Evolutionary conservation across 1,140 invertebrate genomes (phyloP), one percentile per base, ranked within the genome.

Genomic region (Tyrophagus putrescentiae): DNA sequence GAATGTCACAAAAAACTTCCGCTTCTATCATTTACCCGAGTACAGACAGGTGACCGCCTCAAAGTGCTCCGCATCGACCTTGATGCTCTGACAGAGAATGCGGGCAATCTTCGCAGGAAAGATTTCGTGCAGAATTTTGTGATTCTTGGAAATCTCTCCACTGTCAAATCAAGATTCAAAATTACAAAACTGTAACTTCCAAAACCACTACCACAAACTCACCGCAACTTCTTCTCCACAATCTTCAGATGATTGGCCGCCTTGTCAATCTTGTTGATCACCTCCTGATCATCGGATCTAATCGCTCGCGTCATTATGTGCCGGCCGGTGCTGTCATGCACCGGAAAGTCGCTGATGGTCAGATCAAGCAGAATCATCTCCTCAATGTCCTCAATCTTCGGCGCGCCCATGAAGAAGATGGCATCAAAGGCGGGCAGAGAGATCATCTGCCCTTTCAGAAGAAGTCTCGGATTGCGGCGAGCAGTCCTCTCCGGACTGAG

Each of bases 31-130:
- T n/a, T n/a, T n/a, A n/a, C n/a, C n/a, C 13, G 89, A 94, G 73
- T 96, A 96, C 11, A 97, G 75, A 60, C 97, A 92, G 0, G 91
- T 93, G 0, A 95, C 91, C 66, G 80, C 85, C 65, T 96, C 85
- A 71, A 96, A 96, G 79, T 52, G n/a, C 58, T 66, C 65, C 0
- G 65, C 58, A 11, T 67, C 65, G 13, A 66, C 65, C 21, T 59
- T 53, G 6, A 60, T 42, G 36, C 62, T 60, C 39, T 64, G 48
- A 41, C 48, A 57, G 9, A 66, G 59, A 21, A 60, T 32, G 27
- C 52, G 28, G 16, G 72, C 72, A n/a, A 74, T 72, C 63, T 73
- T 73, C 23, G 61, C 59, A 11, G 71, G 72, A 28, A 73, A 61
- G 64, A 73, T 71, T 53, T 70, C 67, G 61, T 69, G 67, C 33